Evolutionary conservation across 2,888 invertebrate genomes (phyloP), one percentile per base, ranked within the genome.

Genomic region (Torymus aiolomorphi): DNA sequence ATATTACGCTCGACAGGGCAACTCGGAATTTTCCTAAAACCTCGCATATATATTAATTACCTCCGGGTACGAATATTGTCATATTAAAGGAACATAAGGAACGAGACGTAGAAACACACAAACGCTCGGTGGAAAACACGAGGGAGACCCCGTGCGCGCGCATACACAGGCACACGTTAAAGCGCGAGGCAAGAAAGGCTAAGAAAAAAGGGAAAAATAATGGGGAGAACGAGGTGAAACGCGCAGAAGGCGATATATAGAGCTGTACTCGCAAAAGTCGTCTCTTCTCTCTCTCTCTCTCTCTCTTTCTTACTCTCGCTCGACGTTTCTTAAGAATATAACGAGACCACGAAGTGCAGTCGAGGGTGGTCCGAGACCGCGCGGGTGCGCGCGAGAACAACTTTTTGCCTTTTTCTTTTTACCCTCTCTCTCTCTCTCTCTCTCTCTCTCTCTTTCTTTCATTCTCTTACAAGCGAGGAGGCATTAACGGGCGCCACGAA

Each of bases 371-470:
- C 81, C 67, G 74, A 65, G 79, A 24, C 31, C 8, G n/a, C 62
- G 61, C 52, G 57, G 12, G 63, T 18, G 76, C 62, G 77, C 57
- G 73, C 59, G 63, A 56, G 73, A 76, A 77, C 76, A 69, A 65
- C 70, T 74, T 76, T 80, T 75, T 66, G 24, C 75, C n/a, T 51
- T 52, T 65, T 71, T 71, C 67, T 61, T 63, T 78, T 78, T 81
- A 74, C 78, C 91, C 11, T 61, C 18, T 16, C 61, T 14, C 49
- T 92, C 92, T 92, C 83, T 83, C 81, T 82, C 82, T 83, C 82
- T 82, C 76, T 59, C 70, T 74, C 80, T 79, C 81, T 83, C 83
- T 80, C 80, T 80, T 83, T 63, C 54, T 31, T 49, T 67, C 82
- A 73, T 82, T 65, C 72, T 80, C 82, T 70, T 62, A 18, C 54